Evolutionary conservation across 2,888 invertebrate genomes (phyloP).

Genomic region (Drosophila imparisetae): DNA sequence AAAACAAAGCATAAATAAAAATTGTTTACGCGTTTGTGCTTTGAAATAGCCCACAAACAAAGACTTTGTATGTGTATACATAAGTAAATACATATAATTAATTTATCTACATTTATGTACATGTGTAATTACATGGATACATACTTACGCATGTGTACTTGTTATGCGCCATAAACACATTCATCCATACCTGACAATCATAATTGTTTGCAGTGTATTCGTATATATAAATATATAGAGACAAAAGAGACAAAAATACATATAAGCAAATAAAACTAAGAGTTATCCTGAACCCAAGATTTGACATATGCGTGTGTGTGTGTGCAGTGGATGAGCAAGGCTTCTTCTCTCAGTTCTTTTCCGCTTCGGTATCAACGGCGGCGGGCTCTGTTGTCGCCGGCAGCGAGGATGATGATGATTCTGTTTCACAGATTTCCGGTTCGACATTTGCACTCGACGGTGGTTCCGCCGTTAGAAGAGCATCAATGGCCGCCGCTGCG

Average conservation of each 20-base stretch:
- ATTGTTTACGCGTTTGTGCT: conserved; percentile 66
- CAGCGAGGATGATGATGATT: conserved; percentile 30
- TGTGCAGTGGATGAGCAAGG: not conserved
- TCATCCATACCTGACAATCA: not conserved
- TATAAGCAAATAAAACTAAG: too few species aligned
- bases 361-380: conserved; percentile 8
- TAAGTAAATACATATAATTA: not conserved
- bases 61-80: not conserved
- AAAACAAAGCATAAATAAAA: conserved; percentile 57
- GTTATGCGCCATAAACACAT: not conserved
- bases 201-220: not conserved
- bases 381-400: conserved; percentile 14
- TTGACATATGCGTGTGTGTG: not conserved
- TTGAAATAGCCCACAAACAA: conserved; percentile 21
- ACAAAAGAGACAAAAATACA: too few species aligned
- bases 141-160: not conserved
- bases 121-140: not conserved
- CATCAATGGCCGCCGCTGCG: conserved; percentile 48
- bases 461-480: conserved; percentile 43
- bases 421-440: conserved; percentile 10
- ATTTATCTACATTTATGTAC: not conserved
- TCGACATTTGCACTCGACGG: conserved; percentile 16
- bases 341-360: conserved; percentile 23
- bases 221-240: too few species aligned
- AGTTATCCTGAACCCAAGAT: too few species aligned